These are phyloP conservation scores for Phaetusa simplex DNA, from an alignment of 2,113 vertebrate species.

Conservation along the genomic window DNA sequence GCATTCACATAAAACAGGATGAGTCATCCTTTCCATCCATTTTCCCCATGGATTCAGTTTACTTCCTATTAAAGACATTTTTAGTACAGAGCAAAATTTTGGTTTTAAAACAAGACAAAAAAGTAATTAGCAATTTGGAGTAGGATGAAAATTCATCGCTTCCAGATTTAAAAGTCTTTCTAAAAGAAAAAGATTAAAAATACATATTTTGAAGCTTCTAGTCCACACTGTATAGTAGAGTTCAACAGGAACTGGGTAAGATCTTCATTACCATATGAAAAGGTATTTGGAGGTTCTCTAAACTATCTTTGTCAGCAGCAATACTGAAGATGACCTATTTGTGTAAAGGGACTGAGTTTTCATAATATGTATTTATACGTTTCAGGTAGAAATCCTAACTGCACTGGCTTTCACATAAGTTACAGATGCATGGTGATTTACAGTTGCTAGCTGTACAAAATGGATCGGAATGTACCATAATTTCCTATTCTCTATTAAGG, in stretches of 20 bases:
- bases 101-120: neutral
- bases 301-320: neutral
- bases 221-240: neutral
- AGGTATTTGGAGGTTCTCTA: neutral
- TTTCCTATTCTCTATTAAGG: neutral
- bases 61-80: neutral
- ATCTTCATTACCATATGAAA: neutral
- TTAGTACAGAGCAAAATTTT: neutral
- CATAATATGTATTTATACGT: neutral
- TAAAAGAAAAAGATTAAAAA: neutral
- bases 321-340: neutral
- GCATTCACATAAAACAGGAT: neutral
- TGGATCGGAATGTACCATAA: neutral
- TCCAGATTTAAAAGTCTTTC: neutral
- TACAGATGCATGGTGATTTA: neutral
- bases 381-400: neutral
- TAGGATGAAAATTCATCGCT: neutral
- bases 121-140: neutral
- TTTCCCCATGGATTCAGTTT: conserved; percentile 1
- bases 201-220: neutral
- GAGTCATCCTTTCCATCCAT: conserved; percentile 6
- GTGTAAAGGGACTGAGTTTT: neutral
- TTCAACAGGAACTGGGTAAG: neutral
- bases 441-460: neutral
- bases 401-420: neutral